These are phyloP conservation scores for Schizothorax lantsangensis DNA, from an alignment of 2,797 vertebrate genomes.

Conservation along the genomic window DNA sequence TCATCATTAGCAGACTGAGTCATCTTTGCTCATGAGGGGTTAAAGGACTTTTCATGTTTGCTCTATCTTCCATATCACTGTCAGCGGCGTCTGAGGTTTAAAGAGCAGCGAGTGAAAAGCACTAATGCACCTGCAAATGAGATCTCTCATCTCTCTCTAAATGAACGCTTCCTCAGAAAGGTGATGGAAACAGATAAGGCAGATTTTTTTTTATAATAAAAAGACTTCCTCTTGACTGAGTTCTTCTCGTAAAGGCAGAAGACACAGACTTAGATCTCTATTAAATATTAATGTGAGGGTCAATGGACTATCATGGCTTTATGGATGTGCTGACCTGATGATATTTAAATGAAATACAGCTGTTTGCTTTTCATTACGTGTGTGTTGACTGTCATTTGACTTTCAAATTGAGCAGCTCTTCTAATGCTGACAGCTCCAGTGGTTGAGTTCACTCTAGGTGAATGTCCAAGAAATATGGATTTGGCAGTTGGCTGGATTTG, in stretches of 20 bases:
- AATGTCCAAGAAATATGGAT: neutral
- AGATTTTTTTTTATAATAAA: neutral
- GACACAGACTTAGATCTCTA: neutral
- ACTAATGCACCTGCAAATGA: slow-evolving; percentile 68
- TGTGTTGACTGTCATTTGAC: neutral
- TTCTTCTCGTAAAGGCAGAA: neutral
- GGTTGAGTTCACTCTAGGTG: neutral
- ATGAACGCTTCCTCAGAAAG: slow-evolving; percentile 52
- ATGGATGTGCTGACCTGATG: slow-evolving; percentile 20
- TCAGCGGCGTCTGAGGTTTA: slow-evolving; percentile 30
- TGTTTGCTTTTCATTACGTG: neutral
- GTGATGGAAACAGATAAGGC: slow-evolving; percentile 21
- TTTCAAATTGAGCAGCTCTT: neutral
- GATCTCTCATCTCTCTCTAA: slow-evolving; percentile 63
- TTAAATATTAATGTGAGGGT: slow-evolving; percentile 24
- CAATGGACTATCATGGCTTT: neutral
- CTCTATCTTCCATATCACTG: slow-evolving; percentile 10
- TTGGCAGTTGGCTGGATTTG: neutral
- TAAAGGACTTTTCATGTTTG: slow-evolving; percentile 34
- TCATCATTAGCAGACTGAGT: slow-evolving; percentile 27
- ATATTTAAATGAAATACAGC: slow-evolving; percentile 1
- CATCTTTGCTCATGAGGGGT: slow-evolving; percentile 11
- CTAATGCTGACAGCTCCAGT: neutral
- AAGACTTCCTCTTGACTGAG: neutral
- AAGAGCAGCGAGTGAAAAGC: slow-evolving; percentile 60